Percentiles rank a stretch among this genome's conserved stretches.
Conservation (phyloP, 2,888 invertebrate genomes). For the Drepana falcataria region DNA sequence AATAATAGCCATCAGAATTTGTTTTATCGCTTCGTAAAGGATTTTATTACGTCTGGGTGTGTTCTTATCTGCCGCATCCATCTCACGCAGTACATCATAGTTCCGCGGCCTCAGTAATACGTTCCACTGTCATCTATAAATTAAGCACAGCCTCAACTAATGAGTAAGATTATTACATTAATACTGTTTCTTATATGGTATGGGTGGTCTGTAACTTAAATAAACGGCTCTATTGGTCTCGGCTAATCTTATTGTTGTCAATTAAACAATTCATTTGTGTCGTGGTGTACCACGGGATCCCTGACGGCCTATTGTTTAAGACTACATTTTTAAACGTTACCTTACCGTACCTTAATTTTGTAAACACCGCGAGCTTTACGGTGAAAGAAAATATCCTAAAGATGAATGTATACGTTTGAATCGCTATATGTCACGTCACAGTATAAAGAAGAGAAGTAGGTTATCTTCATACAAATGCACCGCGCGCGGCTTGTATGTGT, state of each 20-base stretch:
- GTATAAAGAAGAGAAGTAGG: too few species aligned
- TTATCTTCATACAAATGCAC: too few species aligned
- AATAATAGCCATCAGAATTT: neutral
- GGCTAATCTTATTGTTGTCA: neutral
- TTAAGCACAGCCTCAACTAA: conserved; percentile 51
- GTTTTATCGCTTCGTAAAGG: conserved; percentile 1
- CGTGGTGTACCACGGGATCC: too few species aligned
- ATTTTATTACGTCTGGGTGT: neutral
- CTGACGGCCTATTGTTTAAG: too few species aligned
- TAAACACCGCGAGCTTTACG: too few species aligned
- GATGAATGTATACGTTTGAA: too few species aligned
- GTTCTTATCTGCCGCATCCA: conserved; percentile 19
- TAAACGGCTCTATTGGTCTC: conserved; percentile 20
- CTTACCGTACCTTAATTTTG: too few species aligned
- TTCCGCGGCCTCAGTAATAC: conserved; percentile 31
- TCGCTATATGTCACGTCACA: too few species aligned
- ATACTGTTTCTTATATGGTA: conserved; percentile 42
- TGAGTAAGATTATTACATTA: conserved; percentile 64
- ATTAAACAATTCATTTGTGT: too few species aligned
- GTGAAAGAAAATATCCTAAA: too few species aligned
- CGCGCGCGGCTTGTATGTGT: too few species aligned
- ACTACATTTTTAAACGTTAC: too few species aligned
- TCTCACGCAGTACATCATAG: conserved; percentile 5
- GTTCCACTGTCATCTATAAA: conserved; percentile 50
- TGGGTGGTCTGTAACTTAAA: conserved; percentile 41